Base-by-base conservation (phyloP, 2,888 invertebrate genomes). In the Drosophila algonquin region DNA sequence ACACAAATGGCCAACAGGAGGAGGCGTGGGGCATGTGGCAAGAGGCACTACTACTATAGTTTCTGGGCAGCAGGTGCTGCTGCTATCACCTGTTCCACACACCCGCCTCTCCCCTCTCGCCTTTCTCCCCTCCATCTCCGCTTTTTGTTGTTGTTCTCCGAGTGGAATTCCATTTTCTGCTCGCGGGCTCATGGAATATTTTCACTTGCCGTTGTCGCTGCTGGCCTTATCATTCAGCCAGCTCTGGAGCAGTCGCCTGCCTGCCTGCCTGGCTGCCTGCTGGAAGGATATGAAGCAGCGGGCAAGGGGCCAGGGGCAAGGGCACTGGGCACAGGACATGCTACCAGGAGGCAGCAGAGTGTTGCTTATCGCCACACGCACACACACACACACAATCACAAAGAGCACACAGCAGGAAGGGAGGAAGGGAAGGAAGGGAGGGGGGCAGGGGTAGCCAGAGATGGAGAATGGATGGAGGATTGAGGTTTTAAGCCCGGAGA, bases 141-240 rank as follows among this genome's bases (percentile, higher is more conserved):
- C 14, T 21, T 14, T 18, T 52, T 48, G 53, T 63, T 73, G 56
- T 73, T 52, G 47, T 73, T 27, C 44, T 12, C 27, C 18, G 30
- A 52, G 16, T 50, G 48, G 65, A 74, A 73, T 72, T 72, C 52
- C 74, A 72, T 72, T 72, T 72, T 57, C 75, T 72, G 74, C 73
- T 74, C 67, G 74, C 76, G 75, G 40, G 65, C 67, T 60, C 75
- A 73, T 74, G 58, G 62, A 79, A 85, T 70, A 84, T 86, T 86
- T 84, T 84, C 84, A 82, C 87, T 88, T 82, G 88, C 83, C 62
- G 67, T 73, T 74, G 75, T 60, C 68, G 59, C 61, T 75, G 80
- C 73, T 78, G 77, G 78, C 76, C 63, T 81, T 88, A 89, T 88
- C 81, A 85, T 73, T 68, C 65, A 78, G 72, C 83, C 87, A 85